Evolutionary conservation across 2,113 vertebrate species (phyloP).

Genomic region (Strix aluco): DNA sequence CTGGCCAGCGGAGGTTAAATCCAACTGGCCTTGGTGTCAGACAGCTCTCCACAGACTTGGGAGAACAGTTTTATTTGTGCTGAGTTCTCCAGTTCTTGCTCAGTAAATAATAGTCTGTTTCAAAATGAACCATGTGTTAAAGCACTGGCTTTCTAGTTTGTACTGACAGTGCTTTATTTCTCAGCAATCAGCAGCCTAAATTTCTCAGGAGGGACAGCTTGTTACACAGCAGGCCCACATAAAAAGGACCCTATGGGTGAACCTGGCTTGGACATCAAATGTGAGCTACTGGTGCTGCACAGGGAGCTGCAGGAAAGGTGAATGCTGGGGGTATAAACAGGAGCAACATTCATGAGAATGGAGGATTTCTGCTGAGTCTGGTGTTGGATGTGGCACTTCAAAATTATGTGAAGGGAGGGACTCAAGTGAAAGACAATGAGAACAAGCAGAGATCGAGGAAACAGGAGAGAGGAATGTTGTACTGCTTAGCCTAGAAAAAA

Average conservation of each 20-base stretch:
- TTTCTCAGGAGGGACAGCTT: background rate
- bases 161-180: background rate
- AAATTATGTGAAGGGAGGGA: background rate
- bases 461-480: background rate
- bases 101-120: background rate
- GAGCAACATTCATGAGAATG: background rate
- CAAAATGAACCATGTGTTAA: background rate
- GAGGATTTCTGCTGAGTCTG: background rate
- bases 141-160: background rate
- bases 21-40: background rate
- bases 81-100: background rate
- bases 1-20: background rate
- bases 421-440: background rate
- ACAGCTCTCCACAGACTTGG: background rate
- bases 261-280: background rate
- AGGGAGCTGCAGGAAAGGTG: background rate
- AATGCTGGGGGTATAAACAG: background rate
- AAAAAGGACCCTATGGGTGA: background rate
- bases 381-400: background rate
- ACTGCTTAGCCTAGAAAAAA: background rate
- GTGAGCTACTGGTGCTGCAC: background rate
- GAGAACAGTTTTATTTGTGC: constrained; percentile 4
- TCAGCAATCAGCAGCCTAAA: background rate
- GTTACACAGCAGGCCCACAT: background rate
- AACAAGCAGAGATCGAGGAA: background rate